Evolutionary conservation across 1,140 invertebrate genomes (phyloP).

Genomic region (Ceratina calcarata): DNA sequence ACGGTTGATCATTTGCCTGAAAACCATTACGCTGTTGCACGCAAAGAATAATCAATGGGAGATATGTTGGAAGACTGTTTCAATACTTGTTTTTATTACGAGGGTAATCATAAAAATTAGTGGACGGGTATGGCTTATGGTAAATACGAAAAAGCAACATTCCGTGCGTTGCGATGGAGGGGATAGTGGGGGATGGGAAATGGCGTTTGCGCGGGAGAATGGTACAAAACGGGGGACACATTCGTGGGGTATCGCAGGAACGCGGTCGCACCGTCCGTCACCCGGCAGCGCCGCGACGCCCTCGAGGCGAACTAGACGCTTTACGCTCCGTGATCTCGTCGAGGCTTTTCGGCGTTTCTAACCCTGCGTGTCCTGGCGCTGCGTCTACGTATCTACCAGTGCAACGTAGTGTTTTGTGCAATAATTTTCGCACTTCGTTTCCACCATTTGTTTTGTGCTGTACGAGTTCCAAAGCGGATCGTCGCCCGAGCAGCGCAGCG

Average conservation of each 20-base stretch:
- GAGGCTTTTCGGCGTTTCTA: constrained; percentile 55
- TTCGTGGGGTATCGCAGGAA: constrained; percentile 48
- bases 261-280: constrained; percentile 57
- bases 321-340: constrained; percentile 27
- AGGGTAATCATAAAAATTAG: constrained; percentile 38
- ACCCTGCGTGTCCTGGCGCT: constrained; percentile 52
- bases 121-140: neutral
- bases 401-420: constrained; percentile 54
- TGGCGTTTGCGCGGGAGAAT: constrained; percentile 51
- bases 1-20: neutral
- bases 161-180: neutral
- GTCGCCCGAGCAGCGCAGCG: neutral
- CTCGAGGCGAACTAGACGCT: constrained; percentile 61
- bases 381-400: constrained; percentile 46
- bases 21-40: neutral
- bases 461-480: constrained; percentile 4
- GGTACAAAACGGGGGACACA: constrained; percentile 47
- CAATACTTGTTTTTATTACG: constrained; percentile 17
- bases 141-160: constrained; percentile 31
- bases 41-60: no score
- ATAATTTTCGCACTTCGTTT: constrained; percentile 42
- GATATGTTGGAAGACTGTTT: constrained; percentile 17
- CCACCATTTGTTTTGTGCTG: constrained; percentile 34
- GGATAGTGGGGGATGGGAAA: constrained; percentile 29
- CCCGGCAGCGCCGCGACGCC: constrained; percentile 61